Evolutionary conservation across 1,140 invertebrate species (phyloP).

Genomic region (Ooceraea biroi): DNA sequence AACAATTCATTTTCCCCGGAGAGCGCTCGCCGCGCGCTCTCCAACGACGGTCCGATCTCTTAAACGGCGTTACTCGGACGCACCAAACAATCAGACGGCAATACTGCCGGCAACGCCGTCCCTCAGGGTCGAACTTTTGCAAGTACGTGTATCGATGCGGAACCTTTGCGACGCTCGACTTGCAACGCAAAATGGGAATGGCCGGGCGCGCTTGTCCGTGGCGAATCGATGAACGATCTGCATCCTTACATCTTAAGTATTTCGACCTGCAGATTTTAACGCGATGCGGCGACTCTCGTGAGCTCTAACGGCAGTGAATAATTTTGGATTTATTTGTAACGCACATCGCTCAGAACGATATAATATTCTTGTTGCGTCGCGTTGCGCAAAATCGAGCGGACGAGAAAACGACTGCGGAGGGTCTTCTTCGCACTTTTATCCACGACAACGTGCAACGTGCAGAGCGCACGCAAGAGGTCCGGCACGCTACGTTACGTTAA

Average conservation of each 20-base stretch:
- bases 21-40: slow-evolving; percentile 14
- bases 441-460: background rate
- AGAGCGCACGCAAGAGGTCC: slow-evolving; percentile 5
- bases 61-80: slow-evolving; percentile 12
- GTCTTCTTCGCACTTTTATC: slow-evolving; percentile 12
- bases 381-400: slow-evolving; percentile 15
- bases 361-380: background rate
- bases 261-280: background rate
- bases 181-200: slow-evolving; percentile 29
- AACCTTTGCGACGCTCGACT: background rate
- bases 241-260: slow-evolving; percentile 5
- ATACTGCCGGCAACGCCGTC: slow-evolving; percentile 1
- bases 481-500: background rate
- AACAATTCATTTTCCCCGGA: slow-evolving; percentile 19
- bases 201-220: background rate
- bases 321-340: slow-evolving; percentile 35
- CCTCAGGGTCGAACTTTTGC: slow-evolving; percentile 32
- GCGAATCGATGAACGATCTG: slow-evolving; percentile 10
- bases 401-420: no score
- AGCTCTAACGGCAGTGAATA: slow-evolving; percentile 57
- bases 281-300: background rate
- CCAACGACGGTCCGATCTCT: background rate
- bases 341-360: background rate
- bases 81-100: background rate
- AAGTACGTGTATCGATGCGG: slow-evolving; percentile 27